Base-by-base conservation (phyloP, 2,797 vertebrate genomes). In the Sebastiscus albofasciatus region DNA sequence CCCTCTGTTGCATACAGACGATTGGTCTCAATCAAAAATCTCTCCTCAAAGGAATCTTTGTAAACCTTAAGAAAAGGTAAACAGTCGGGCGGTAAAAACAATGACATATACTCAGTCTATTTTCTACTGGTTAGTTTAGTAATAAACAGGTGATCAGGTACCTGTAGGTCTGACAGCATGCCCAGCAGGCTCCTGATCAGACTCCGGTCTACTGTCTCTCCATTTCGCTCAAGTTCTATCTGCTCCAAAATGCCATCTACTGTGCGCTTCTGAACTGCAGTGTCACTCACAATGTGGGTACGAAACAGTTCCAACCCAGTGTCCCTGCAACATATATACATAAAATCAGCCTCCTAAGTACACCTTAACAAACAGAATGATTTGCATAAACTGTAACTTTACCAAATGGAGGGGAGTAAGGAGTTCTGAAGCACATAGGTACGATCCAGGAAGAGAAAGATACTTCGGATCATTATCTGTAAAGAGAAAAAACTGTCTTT, bases 371-470 rank as follows among this genome's bases (percentile, higher is more conserved):
- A 69, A 66, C 18, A 70, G 4, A 67, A 6, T 8, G 13, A 8
- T 20, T 11, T 12, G 1, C 73, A 68, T 14, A 9, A 80, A 62
- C 12, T 42, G 11, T 5, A 6, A 80, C 85, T 95, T 96, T 97
- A 99, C 99, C 98, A 99, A 95, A 99, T 99, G 83, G 99, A 99
- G 62, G 99, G 99, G 68, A 99, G 96, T 88, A 99, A 97, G 90
- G 99, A 99, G 95, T 99, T 99, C 93, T 99, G 99, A 84, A 99
- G 97, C 87, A 99, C 98, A 0, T 99, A 99, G 69, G 98, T 99
- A 90, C 99, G 97, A 94, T 99, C 99, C 96, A 99, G 94, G 94
- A 99, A 99, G 87, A 99, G 96, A 95, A 99, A 99, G 92, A 99
- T 99, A 94, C 99, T 99, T 89, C 98, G 97, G 94, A 99, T 99